Evolutionary conservation across 2,888 invertebrate genomes (phyloP), one percentile per base, ranked within the genome.

Genomic region (Drosophila cognata): DNA sequence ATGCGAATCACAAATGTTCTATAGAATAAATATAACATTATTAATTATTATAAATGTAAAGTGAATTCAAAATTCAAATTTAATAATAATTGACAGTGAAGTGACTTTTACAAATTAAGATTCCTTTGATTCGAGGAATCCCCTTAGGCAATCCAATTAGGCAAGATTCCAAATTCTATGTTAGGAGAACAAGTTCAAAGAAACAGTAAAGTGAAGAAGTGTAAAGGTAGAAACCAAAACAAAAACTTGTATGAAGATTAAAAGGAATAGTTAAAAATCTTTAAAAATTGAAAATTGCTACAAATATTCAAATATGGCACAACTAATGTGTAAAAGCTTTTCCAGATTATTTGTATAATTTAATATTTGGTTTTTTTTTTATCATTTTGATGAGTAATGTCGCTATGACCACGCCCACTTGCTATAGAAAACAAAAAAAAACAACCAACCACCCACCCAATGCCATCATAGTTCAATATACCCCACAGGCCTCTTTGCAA

Each of bases 391-490:
- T 28, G 38, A 28, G 13, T 56, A 13, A 29, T 16, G 21, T 21
- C 10, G n/a, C 6, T 28, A 10, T 8, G 16, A 21, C n/a, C 72
- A 71, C 72, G 59, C 77, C 77, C 67, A 63, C 46, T n/a, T 5
- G 4, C n/a, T 21, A 3, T 7, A 21, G 11, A 11, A n/a, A 43
- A 43, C 13, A 7, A 3, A 5, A 3, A 5, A n/a, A 10, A 25
- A 2, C n/a, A 29, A 21, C 6, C 1, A 41, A 18, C 1, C 55
- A n/a, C 0, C 18, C 52, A 28, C 11, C 46, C 21, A 52, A 4
- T n/a, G 48, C 28, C 1, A 1, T 8, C 18, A 36, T 53, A 74
- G 53, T 61, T 68, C 55, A 62, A 59, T 69, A 77, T 79, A 74
- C 77, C 79, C 74, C 64, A 69, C 43, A 29, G 35, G 50, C 71